Percentiles rank a stretch among this genome's conserved stretches.
These are phyloP conservation scores for Nezara viridula DNA, from an alignment of 2,888 invertebrate species.

Conservation along the genomic window DNA sequence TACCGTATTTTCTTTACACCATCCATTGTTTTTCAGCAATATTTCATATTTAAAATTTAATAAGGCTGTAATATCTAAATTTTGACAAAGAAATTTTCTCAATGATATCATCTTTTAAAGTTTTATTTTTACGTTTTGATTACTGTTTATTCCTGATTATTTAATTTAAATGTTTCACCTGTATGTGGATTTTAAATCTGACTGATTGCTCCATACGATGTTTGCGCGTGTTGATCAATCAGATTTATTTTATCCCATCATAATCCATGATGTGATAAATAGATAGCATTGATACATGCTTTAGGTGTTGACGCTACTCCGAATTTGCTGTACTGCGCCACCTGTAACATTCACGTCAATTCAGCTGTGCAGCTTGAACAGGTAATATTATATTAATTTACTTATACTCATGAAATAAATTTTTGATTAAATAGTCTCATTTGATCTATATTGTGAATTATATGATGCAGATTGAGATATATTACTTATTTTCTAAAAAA, in stretches of 20 bases:
- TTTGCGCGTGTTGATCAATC: slow-evolving; percentile 63
- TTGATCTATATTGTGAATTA: too few relatives aligned
- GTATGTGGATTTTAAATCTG: slow-evolving; percentile 57
- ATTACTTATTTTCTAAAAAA: too few relatives aligned
- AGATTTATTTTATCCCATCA: slow-evolving; percentile 65
- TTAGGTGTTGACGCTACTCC: slow-evolving; percentile 69
- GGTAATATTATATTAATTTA: slow-evolving; percentile 54
- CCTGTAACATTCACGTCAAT: slow-evolving; percentile 71
- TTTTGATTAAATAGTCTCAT: background rate
- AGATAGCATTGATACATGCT: slow-evolving; percentile 70
- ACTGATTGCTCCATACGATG: slow-evolving; percentile 53
- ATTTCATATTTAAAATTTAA: background rate
- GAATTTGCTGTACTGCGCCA: slow-evolving; percentile 70
- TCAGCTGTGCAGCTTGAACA: slow-evolving; percentile 71
- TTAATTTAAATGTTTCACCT: background rate
- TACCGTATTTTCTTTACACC: too few relatives aligned
- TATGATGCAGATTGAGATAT: too few relatives aligned
- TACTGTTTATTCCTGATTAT: background rate
- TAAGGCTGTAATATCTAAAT: background rate
- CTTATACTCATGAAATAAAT: background rate
- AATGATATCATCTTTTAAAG: background rate
- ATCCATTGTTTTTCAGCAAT: too few relatives aligned
- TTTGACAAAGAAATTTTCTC: background rate
- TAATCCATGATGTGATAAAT: slow-evolving; percentile 69
- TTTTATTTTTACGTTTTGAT: too few relatives aligned